Base-by-base conservation (phyloP, 1,140 invertebrate genomes). In the Tetranychus urticae region DNA sequence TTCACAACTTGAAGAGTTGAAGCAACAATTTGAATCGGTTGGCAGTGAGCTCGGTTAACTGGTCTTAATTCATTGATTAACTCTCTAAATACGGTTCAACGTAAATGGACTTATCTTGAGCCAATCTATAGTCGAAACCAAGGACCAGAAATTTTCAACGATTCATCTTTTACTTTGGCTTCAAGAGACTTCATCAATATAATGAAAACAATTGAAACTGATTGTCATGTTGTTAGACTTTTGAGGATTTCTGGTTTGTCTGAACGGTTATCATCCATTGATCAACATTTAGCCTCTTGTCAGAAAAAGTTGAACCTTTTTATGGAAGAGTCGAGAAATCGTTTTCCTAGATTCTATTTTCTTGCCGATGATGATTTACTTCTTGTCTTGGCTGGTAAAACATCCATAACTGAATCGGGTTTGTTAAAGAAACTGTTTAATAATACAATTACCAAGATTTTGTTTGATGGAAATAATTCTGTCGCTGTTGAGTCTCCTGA, bases 91-190 rank as follows among this genome's bases (percentile, higher is more conserved):
- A 81, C 85, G 70, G 83, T 92, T 14, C 90, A 94, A 72, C 73
- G 83, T 68, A 94, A 93, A 70, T 99, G 94, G 93, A 78, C 97
- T 8, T 99, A 98, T 72, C 76, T 99, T 64, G 96, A 98, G 70
- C 94, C 96, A 0, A 92, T 99, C 56, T 90, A 96, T 70, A 82
- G 83, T 0, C 31, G 1, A 78, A 81, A 48, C 36, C 14, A 37
- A n/a, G 31, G 39, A 45, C 31, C 47, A 39, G 47, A 42, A 13
- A 42, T 63, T 14, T 64, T 64, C 39, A 54, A 50, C n/a, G 60
- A 62, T 35, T 34, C 8, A 1, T 58, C 57, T 33, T 64, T 64
- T 31, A n/a, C 31, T 7, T 36, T n/a, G 8, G 34, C 50, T 14
- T 64, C 63, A 12, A 52, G 45, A 35, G 60, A 61, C 36, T 64